Base-by-base conservation (phyloP, 92 coral and sea anemone species). In the Muricea muricata region DNA sequence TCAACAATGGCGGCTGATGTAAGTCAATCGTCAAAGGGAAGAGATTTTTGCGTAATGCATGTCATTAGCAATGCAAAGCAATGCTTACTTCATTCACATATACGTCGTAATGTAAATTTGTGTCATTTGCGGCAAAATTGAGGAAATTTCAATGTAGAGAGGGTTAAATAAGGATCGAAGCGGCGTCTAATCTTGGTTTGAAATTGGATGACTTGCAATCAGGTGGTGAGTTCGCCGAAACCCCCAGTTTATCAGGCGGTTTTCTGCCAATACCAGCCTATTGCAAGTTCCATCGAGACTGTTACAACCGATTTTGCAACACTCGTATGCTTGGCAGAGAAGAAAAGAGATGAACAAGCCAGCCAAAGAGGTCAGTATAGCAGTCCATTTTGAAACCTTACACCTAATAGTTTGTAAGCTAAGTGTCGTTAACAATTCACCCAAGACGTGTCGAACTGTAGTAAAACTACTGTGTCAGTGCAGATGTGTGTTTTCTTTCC, bases 31-130 rank as follows among this genome's bases (percentile, higher is more conserved):
- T 25, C 87, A 33, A 67, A 31, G 52, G 48, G 81, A 75, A 75
- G 65, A 45, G 67, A 75, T 75, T 42, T 75, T 75, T 75, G 81
- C 35, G 84, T 54, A 37, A 78, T 54, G 84, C 84, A 78, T 78
- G 72, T 54, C 72, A 78, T 78, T 31, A 57, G 57, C 69, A 65
- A 54, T 57, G 84, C 73, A 25, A 79, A 58, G 45, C 47, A 58
- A 79, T 57, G 73, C 45, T 79, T 32, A 79, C 73, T 32, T 55
- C 84, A 79, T 79, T 66, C 60, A 79, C 84, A 66, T 79, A 79
- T 79, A 55, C 74, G 33, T 79, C 84, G 60, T 79, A 74, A 74
- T 79, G 84, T 79, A 79, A 79, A 52, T 79, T 79, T 55, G 34
- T 79, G 5, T 79, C 74, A 32, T 58, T 56, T 52, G 71, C 84